phyloP scores from a whole-genome alignment of 2,113 vertebrate species.

The Osmerus mordax region DNA sequence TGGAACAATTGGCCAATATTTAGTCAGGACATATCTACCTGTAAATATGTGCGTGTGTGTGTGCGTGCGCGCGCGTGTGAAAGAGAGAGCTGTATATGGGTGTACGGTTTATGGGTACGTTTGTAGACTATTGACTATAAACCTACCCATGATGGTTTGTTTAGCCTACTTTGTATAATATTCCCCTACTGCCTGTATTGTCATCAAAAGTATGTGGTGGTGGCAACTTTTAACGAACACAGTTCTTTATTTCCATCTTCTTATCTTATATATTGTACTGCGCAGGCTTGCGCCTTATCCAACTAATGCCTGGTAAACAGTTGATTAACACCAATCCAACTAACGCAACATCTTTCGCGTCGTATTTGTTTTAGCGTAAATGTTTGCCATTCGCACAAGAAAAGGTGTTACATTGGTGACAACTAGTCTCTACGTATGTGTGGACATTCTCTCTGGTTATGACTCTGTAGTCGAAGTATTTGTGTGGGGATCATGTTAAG shows the following conservation, averaged over 20 bases:
- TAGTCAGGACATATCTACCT: neutral
- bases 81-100: neutral
- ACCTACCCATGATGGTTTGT: constrained; percentile 18
- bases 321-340: neutral
- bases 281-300: constrained; percentile 1
- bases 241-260: constrained; percentile 13
- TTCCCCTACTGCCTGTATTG: constrained; percentile 40
- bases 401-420: neutral
- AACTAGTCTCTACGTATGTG: neutral
- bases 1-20: neutral
- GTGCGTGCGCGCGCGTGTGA: constrained; percentile 3
- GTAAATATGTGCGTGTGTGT: constrained; percentile 4
- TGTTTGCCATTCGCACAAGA: neutral
- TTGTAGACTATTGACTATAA: constrained; percentile 55
- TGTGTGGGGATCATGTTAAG: neutral
- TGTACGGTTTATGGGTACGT: constrained; percentile 3
- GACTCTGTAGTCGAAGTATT: neutral
- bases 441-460: neutral
- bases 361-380: constrained; percentile 1
- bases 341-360: neutral
- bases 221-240: constrained; percentile 9
- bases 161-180: constrained; percentile 33
- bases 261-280: constrained; percentile 22
- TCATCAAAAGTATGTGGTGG: constrained; percentile 45
- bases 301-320: constrained; percentile 22